Conservation (phyloP, 2,797 vertebrate species). For the Smutsia gigantea region DNA sequence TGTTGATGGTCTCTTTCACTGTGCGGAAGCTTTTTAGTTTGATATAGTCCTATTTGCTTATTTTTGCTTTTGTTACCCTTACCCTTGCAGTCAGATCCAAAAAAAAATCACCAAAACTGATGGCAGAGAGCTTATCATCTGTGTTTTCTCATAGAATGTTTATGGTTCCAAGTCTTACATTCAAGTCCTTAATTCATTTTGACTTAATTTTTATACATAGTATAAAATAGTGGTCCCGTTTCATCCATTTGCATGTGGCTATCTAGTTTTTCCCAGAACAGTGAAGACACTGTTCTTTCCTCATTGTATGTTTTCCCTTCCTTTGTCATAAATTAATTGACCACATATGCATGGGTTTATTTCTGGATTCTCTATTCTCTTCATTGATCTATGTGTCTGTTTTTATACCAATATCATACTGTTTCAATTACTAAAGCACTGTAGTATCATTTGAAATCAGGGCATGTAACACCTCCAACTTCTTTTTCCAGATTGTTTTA, state of each 20-base stretch:
- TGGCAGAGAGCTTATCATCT: background rate
- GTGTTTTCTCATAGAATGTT: background rate
- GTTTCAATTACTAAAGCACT: background rate
- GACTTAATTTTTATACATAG: background rate
- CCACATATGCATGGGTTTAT: background rate
- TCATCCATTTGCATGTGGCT: background rate
- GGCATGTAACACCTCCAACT: background rate
- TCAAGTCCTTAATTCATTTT: background rate
- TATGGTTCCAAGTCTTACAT: background rate
- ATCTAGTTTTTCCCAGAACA: background rate
- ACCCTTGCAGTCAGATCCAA: background rate
- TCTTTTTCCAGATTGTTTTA: background rate
- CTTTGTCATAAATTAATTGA: background rate
- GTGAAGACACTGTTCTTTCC: background rate
- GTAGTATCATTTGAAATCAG: background rate
- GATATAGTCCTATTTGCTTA: background rate
- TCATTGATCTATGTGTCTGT: background rate
- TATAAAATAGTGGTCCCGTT: background rate
- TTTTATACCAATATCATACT: background rate
- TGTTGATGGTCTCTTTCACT: background rate
- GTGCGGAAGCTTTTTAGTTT: background rate
- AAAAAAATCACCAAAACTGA: background rate
- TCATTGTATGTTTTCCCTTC: background rate
- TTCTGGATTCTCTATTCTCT: background rate
- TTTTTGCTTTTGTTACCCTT: background rate